Conservation (phyloP, 2,797 vertebrate species). For the Epinephelus awoara region DNA sequence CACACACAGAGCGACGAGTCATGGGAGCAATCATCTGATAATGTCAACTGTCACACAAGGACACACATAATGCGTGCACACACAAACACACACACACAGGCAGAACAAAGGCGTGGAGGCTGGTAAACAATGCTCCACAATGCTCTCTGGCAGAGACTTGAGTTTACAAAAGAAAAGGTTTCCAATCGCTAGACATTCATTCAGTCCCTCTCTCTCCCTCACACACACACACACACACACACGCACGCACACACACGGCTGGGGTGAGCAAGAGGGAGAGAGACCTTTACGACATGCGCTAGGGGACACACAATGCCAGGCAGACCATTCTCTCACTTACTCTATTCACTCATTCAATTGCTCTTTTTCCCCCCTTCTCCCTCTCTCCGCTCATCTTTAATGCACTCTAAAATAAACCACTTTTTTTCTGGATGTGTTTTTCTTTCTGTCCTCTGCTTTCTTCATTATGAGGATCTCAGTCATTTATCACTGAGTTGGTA, state of each 20-base stretch:
- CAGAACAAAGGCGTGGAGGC: constrained; percentile 75
- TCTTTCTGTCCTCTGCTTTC: constrained; percentile 21
- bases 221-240: constrained; percentile 9
- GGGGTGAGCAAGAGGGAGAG: constrained; percentile 59
- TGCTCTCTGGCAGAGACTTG: constrained; percentile 78
- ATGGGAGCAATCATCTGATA: constrained; percentile 78
- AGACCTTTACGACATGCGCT: constrained; percentile 75
- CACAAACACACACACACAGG: constrained; percentile 52
- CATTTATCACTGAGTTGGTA: constrained; percentile 33
- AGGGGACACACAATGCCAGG: constrained; percentile 68
- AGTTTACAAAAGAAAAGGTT: constrained; percentile 83
- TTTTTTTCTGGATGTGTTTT: constrained; percentile 12
- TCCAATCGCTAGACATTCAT: constrained; percentile 82
- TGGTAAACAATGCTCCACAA: constrained; percentile 84
- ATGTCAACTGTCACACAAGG: constrained; percentile 77
- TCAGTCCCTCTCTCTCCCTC: constrained; percentile 60
- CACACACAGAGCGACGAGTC: constrained; percentile 41
- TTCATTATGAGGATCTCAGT: constrained; percentile 22
- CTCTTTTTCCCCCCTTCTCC: constrained; percentile 36
- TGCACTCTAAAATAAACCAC: constrained; percentile 44
- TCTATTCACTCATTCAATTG: constrained; percentile 59
- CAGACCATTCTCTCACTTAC: constrained; percentile 65
- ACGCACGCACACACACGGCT: constrained; percentile 29
- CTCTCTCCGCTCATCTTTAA: constrained; percentile 32
- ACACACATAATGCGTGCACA: constrained; percentile 44